A percentile compares a stretch with the other conserved stretches of the same genome.
These are phyloP conservation scores for Aspidoscelis tigris DNA, from an alignment of 2,113 vertebrate genomes.

Conservation along the genomic window DNA sequence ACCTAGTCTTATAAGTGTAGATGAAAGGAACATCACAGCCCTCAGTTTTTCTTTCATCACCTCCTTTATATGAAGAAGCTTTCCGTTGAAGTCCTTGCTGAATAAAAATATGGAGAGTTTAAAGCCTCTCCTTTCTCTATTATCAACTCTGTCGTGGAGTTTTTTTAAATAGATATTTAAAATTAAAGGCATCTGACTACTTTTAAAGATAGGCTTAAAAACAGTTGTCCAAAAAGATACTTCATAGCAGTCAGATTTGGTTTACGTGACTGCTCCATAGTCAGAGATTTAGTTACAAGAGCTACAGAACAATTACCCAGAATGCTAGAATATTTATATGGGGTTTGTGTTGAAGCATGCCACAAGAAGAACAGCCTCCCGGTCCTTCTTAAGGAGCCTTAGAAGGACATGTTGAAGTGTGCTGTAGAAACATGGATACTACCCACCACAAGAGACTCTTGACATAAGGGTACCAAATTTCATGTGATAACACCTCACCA, in stretches of 20 bases:
- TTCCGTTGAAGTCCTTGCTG: conserved; percentile 28
- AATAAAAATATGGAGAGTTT: conserved; percentile 44
- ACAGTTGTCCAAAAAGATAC: fast-evolving
- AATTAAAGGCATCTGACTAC: fast-evolving
- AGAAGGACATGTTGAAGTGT: too few relatives aligned
- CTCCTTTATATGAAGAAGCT: not conserved
- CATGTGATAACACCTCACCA: too few relatives aligned
- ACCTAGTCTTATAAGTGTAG: conserved; percentile 51
- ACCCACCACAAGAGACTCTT: too few relatives aligned
- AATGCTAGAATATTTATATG: too few relatives aligned
- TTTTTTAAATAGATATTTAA: not conserved
- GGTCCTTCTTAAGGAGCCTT: too few relatives aligned
- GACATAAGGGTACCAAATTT: too few relatives aligned
- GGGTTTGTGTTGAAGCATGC: too few relatives aligned
- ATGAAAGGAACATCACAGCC: conserved; percentile 39
- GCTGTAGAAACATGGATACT: too few relatives aligned
- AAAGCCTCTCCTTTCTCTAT: not conserved
- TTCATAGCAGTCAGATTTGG: fast-evolving
- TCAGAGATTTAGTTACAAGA: too few relatives aligned
- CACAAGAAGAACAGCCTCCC: too few relatives aligned
- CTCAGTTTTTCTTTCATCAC: conserved; percentile 63
- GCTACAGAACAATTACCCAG: too few relatives aligned
- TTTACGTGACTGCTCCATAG: not conserved
- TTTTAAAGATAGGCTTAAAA: not conserved
- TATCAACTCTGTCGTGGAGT: conserved; percentile 10